Percentiles rank a stretch among this genome's conserved stretches.
phyloP scores from a whole-genome alignment of 2,113 vertebrate species.

The Lamprologus speciosus region DNA sequence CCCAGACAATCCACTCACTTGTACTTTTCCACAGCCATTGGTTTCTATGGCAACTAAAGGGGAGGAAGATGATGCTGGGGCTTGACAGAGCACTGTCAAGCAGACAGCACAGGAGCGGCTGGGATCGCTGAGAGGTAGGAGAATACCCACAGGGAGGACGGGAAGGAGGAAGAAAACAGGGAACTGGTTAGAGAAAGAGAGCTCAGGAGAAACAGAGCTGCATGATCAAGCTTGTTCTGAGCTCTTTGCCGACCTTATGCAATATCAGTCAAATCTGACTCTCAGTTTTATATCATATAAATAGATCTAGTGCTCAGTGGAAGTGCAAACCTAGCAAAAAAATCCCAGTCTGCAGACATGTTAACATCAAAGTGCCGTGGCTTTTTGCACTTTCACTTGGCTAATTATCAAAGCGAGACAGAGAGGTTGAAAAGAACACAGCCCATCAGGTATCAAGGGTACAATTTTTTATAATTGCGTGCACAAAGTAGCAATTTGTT shows the following conservation, averaged over 20 bases:
- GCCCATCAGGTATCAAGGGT: background rate
- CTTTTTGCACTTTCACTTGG: background rate
- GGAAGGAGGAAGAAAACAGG: background rate
- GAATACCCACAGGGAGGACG: background rate
- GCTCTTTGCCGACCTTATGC: background rate
- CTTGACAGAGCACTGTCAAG: conserved; percentile 50
- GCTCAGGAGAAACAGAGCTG: background rate
- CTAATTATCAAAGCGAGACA: background rate
- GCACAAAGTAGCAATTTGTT: background rate
- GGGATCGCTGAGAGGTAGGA: conserved; percentile 7
- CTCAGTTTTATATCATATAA: background rate
- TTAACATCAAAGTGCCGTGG: background rate
- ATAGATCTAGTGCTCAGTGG: background rate
- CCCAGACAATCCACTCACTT: conserved; percentile 26
- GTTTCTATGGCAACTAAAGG: conserved; percentile 67
- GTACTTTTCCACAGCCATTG: conserved; percentile 44
- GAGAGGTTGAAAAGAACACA: background rate
- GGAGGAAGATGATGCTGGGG: conserved; percentile 13
- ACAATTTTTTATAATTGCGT: background rate
- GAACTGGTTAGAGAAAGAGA: background rate
- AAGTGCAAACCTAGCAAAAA: background rate
- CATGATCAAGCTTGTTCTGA: background rate
- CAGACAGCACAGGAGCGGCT: background rate
- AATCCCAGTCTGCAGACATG: background rate
- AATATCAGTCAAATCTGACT: background rate